Conservation (phyloP, 2,888 invertebrate species). For the Plagodis pulveraria region DNA sequence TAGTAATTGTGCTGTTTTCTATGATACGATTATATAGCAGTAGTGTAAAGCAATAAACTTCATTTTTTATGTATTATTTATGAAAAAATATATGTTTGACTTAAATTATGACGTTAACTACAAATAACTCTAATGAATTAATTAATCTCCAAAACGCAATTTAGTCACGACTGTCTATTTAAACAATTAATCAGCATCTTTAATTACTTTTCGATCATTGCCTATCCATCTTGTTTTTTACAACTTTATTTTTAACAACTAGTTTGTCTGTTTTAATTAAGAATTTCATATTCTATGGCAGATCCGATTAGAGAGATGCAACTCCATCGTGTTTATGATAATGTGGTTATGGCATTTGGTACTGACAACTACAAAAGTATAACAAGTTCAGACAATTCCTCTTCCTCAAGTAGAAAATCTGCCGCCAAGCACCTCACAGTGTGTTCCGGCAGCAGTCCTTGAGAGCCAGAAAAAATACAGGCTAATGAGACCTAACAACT, state of each 20-base stretch:
- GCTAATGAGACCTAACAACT: too few relatives aligned
- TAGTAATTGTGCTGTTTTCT: too few relatives aligned
- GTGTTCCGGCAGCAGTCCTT: too few relatives aligned
- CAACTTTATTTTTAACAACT: slow-evolving; percentile 14
- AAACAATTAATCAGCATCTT: slow-evolving; percentile 23
- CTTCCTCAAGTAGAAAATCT: too few relatives aligned
- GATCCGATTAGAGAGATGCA: slow-evolving; percentile 68
- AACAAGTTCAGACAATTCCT: too few relatives aligned
- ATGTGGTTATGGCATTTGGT: slow-evolving; percentile 65
- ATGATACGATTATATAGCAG: too few relatives aligned
- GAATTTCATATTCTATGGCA: slow-evolving; percentile 54
- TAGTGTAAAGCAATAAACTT: too few relatives aligned
- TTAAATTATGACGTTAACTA: slow-evolving; percentile 1
- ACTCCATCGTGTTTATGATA: slow-evolving; percentile 73
- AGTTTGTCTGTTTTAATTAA: slow-evolving; percentile 31
- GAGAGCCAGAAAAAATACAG: too few relatives aligned
- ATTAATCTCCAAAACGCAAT: slow-evolving; percentile 18
- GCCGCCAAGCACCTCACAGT: too few relatives aligned
- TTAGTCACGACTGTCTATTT: slow-evolving; percentile 23
- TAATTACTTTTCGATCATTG: slow-evolving; percentile 24
- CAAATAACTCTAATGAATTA: slow-evolving; percentile 14
- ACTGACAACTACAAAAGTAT: slow-evolving; percentile 29
- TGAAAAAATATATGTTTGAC: neutral
- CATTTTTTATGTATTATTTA: neutral
- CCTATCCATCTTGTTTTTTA: slow-evolving; percentile 18